Base-by-base conservation (phyloP, 2,888 invertebrate genomes). In the Neocrepidodera transversa region DNA sequence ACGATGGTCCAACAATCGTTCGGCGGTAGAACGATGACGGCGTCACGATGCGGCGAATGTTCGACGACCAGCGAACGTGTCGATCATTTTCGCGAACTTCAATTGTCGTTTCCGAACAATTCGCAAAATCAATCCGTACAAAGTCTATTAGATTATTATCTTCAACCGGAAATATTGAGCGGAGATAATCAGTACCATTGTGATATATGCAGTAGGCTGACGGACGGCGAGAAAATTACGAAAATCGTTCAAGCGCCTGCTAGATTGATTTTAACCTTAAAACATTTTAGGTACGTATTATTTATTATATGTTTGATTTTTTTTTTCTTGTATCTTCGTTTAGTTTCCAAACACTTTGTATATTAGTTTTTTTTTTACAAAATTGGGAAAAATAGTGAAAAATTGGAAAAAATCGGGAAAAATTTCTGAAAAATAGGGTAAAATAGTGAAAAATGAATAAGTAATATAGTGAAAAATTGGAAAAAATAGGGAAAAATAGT, bases 131-230 rank as follows among this genome's bases (percentile, higher is more conserved):
- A 87, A 68, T 86, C 85, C 26, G 88, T 94, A n/a, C 91, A 92
- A 74, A 86, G 86, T 65, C 82, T 94, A 1, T 82, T 94, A 11
- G 88, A 91, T 66, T 91, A 86, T 73, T 93, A 90, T 75, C 85
- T 92, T 66, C 86, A 88, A 14, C 87, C 90, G 1, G 94, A 95
- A 75, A 86, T 85, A 53, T 78, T 95, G 26, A 85, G 86, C 1
- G 93, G 90, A 0, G 92, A 92, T 51, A 94, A 95, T 75, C 85
- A 87, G 78, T 95, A 94, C 77, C 85, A 86, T 65, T 95, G 94
- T 81, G 87, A 87, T 61, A 85, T 85, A 49, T 95, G 94, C 75
- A 85, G 85, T 49, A 83, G 83, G 10, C 80, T 92, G 10, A 88
- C 89, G 35, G 92, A 94, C 71, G 94, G 92, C 0, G 89, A 90